Conservation (phyloP, 1,140 invertebrate genomes). For the Wiebesia pumilae region DNA sequence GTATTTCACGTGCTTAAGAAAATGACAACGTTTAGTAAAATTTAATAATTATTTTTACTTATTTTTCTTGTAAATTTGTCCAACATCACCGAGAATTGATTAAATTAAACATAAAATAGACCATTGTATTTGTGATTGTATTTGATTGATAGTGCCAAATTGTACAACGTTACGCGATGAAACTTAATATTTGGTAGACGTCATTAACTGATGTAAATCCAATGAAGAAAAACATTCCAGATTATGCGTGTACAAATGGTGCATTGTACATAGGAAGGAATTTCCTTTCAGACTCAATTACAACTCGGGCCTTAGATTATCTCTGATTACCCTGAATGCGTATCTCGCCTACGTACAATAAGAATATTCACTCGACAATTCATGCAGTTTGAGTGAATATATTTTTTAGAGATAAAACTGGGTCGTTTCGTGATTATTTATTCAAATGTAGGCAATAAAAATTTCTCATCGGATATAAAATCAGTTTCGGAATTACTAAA, state of each 20-base stretch:
- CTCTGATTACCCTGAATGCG: constrained; percentile 34
- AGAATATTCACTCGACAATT: constrained; percentile 4
- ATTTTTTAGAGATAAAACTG: neutral
- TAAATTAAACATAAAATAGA: neutral
- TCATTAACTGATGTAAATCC: constrained; percentile 31
- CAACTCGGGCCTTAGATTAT: neutral
- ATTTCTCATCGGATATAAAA: too few species aligned
- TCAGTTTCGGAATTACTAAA: too few species aligned
- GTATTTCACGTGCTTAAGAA: too few species aligned
- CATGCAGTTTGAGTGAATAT: neutral
- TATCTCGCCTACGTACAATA: constrained; percentile 4
- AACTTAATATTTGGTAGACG: neutral
- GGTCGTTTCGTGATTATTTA: neutral
- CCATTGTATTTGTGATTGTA: neutral
- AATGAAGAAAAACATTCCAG: constrained; percentile 11
- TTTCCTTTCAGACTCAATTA: constrained; percentile 48
- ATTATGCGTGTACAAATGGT: neutral
- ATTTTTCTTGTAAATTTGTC: neutral
- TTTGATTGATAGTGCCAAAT: neutral
- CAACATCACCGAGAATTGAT: neutral
- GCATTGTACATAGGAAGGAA: constrained; percentile 34
- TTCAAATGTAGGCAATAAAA: neutral
- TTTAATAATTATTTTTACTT: neutral
- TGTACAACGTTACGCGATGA: neutral
- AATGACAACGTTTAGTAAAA: neutral